Conservation (phyloP, 2,113 vertebrate genomes). For the Morphnarchus princeps region DNA sequence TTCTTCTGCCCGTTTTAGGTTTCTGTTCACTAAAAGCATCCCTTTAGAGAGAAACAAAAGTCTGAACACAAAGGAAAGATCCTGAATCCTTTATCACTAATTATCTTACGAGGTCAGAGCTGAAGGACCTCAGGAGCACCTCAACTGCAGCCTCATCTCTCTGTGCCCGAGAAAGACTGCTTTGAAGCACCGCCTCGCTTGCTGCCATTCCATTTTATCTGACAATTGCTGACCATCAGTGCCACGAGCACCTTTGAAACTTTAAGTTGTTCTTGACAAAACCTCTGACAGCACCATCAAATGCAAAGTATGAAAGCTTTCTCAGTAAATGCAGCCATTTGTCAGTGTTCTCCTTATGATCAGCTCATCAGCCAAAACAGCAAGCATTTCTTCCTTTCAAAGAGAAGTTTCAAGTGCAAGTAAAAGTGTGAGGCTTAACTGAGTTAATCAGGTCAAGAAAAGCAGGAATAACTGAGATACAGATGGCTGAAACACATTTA, state of each 20-base stretch:
- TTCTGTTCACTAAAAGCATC: background rate
- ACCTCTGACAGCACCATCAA: background rate
- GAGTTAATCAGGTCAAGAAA: background rate
- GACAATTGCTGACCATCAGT: background rate
- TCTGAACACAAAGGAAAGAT: background rate
- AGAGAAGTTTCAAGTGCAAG: background rate
- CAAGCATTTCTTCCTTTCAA: background rate
- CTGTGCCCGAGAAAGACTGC: fast-evolving
- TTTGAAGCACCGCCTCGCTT: background rate
- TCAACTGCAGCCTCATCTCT: background rate
- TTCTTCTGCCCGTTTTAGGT: background rate
- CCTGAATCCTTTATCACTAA: background rate
- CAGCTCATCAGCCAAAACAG: background rate
- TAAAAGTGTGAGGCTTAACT: background rate
- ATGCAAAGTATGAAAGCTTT: background rate
- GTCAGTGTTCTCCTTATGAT: background rate
- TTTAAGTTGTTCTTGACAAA: background rate
- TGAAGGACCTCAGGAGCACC: background rate
- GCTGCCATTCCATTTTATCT: background rate
- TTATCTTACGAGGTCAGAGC: background rate
- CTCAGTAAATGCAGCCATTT: background rate
- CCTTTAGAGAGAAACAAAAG: background rate
- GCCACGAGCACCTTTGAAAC: background rate
- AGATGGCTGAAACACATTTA: background rate
- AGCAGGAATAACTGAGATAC: background rate